phyloP scores from a whole-genome alignment of 2,888 invertebrate species.

The Himalopsyche tibetana region DNA sequence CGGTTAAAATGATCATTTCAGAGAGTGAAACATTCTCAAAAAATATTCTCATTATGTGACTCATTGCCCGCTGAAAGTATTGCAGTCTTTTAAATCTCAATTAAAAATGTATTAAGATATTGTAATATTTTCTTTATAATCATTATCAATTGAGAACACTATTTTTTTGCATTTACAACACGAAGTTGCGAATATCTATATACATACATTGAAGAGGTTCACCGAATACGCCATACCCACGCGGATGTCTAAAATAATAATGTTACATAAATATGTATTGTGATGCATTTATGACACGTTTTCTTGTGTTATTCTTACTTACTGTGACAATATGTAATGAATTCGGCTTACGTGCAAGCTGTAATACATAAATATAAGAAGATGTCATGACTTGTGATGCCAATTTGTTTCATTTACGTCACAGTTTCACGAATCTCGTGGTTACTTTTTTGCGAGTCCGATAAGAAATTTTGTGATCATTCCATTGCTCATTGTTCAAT shows the following conservation, averaged over 20 bases:
- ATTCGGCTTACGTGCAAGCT: background rate
- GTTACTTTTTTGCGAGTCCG: background rate
- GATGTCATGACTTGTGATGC: slow-evolving; percentile 16
- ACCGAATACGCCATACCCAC: background rate
- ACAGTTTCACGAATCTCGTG: background rate
- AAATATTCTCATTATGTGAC: no score
- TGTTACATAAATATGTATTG: background rate
- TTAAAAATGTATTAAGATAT: no score
- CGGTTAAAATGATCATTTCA: no score
- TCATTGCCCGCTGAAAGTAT: no score
- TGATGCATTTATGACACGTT: background rate
- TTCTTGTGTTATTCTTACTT: slow-evolving; percentile 3
- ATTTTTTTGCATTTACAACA: no score
- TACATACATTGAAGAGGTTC: no score
- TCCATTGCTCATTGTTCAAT: no score
- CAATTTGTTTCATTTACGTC: background rate
- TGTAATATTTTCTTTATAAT: no score
- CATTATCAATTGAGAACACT: no score
- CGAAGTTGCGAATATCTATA: no score
- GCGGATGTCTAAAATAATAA: background rate
- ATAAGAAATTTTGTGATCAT: background rate
- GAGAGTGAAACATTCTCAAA: no score
- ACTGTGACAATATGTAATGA: background rate
- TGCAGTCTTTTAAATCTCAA: no score
- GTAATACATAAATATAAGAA: background rate